These are phyloP conservation scores for Odocoileus hemionus DNA, from an alignment of 2,113 vertebrate species.

Conservation along the genomic window DNA sequence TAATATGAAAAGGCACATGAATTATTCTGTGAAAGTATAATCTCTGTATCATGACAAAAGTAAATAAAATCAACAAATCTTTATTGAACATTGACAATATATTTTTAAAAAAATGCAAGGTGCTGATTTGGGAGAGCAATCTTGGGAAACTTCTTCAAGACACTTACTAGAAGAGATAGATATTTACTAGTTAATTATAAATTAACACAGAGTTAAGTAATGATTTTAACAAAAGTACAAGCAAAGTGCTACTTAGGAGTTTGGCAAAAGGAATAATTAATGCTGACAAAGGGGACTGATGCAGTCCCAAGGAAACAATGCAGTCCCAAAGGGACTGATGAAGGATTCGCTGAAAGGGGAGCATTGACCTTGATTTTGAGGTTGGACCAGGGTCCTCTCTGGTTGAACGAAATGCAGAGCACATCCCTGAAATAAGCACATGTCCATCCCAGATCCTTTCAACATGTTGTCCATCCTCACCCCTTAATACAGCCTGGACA, in stretches of 20 bases:
- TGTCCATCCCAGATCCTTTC: not conserved
- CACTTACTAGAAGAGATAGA: not conserved
- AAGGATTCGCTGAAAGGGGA: not conserved
- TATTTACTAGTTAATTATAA: not conserved
- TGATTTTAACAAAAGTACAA: not conserved
- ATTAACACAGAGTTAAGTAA: not conserved
- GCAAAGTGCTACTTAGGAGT: not conserved
- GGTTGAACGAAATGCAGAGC: not conserved
- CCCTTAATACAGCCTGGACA: not conserved
- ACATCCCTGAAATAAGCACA: not conserved
- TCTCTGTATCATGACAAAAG: not conserved
- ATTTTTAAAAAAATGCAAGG: not conserved
- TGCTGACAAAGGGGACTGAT: not conserved
- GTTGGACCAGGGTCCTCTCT: not conserved
- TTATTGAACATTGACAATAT: not conserved
- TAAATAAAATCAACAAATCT: conserved; percentile 9
- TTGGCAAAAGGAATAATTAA: not conserved
- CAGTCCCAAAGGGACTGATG: not conserved
- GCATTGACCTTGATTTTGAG: not conserved
- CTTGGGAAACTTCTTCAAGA: not conserved
- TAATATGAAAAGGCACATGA: not conserved
- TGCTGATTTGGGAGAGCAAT: not conserved
- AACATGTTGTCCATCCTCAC: not conserved
- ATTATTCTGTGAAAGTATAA: not conserved
- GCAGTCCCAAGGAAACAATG: not conserved